Conservation (phyloP, 2,113 vertebrate genomes). For the Syngnathus floridae region DNA sequence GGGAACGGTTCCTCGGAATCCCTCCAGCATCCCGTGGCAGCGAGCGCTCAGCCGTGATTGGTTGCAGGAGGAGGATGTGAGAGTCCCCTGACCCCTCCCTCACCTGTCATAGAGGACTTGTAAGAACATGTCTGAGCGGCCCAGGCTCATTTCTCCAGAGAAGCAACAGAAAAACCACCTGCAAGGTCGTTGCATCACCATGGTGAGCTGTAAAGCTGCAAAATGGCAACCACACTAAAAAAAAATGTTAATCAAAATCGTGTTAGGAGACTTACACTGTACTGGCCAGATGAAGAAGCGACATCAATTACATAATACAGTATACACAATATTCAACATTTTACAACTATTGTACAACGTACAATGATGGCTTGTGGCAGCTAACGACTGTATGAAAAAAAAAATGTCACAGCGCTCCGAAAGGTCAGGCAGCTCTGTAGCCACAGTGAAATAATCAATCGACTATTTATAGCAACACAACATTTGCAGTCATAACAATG, state of each 20-base stretch:
- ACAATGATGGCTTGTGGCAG: too few relatives aligned
- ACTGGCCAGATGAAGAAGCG: not conserved
- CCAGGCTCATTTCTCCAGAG: not conserved
- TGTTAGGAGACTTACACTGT: not conserved
- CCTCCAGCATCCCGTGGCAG: constrained; percentile 80
- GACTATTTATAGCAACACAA: not conserved
- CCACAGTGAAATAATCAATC: constrained; percentile 2
- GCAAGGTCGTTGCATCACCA: not conserved
- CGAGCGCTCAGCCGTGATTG: constrained; percentile 76
- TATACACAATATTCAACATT: too few relatives aligned
- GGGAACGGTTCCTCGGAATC: constrained; percentile 80
- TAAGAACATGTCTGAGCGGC: constrained; percentile 13
- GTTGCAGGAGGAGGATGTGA: constrained; percentile 33
- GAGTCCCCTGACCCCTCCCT: constrained; percentile 12
- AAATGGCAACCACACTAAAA: not conserved
- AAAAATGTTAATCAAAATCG: not conserved
- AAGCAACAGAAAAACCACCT: not conserved
- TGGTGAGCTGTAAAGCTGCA: not conserved
- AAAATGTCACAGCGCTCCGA: not conserved
- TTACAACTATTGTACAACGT: too few relatives aligned
- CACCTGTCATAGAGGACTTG: constrained; percentile 28
- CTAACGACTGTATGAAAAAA: too few relatives aligned
- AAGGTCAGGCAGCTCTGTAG: constrained; percentile 2
- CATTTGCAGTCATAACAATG: not conserved
- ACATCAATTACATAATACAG: too few relatives aligned